Evolutionary conservation across 2,113 vertebrate species (phyloP), one percentile per base, ranked within the genome.

Genomic region (Xiphophorus hellerii): DNA sequence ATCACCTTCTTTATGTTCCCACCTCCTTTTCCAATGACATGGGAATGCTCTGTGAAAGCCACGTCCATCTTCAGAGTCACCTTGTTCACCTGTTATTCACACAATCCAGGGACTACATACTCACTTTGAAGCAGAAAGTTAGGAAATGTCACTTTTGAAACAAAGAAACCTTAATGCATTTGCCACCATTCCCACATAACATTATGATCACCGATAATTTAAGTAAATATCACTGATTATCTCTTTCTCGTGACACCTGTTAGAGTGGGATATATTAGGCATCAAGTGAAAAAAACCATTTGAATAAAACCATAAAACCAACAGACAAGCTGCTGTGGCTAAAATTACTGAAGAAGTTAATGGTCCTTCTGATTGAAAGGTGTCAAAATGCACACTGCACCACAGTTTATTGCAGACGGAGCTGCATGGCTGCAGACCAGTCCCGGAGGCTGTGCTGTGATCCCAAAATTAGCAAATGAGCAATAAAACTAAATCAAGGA

Each of bases 1-100:
- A 95, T 95, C 74, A 95, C 95, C 82, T 94, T 95, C 78, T 94
- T 95, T 73, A 95, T 95, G 92, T 95, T 95, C 28, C 93, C 93
- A 17, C 95, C 95, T 0, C 95, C 94, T 89, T 95, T 95, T n/a
- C 95, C 95, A 1, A 95, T 95, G 33, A 95, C 95, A 12, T 95
- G 94, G 20, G 94, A 95, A 84, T 95, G 95, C 70, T 95, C 95
- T 1, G 94, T 95, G 42, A 95, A 92, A 7, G 94, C 88, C 76
- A 95, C 95, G 5, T 95, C 95, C 91, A 95, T 94, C 91, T 95
- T 95, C 35, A 95, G 91, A 33, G 95, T 95, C 74, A 95, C 95
- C 82, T 95, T 95, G 88, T 95, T 95, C 30, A 94, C 93, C 95
- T 95, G 82, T 33, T 77, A 76, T 73, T 8, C n/a, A 71, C 4